Evolutionary conservation across 1,140 invertebrate genomes (phyloP).

Genomic region (Drosophila bipectinata): DNA sequence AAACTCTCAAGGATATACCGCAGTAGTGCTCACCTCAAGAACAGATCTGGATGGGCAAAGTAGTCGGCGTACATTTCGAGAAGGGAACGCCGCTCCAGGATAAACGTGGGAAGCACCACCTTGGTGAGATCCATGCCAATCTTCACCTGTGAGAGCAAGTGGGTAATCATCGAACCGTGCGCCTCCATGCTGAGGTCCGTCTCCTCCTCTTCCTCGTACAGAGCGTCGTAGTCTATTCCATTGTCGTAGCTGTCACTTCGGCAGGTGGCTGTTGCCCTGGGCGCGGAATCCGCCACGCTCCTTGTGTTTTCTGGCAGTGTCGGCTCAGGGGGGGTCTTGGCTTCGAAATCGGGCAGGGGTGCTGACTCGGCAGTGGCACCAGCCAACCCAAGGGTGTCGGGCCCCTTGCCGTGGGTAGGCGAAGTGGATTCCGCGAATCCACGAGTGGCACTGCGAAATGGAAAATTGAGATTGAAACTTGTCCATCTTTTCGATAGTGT

Average conservation of each 20-base stretch:
- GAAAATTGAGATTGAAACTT: constrained; percentile 33
- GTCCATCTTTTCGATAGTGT: constrained; percentile 39
- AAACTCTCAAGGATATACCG: rapidly evolving
- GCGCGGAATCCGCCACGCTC: constrained; percentile 47
- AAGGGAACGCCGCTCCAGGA: constrained; percentile 96
- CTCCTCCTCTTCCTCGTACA: constrained; percentile 95
- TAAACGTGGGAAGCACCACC: constrained; percentile 98
- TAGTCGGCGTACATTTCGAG: constrained; percentile 99
- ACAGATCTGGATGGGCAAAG: constrained; percentile 98
- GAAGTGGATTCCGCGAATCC: constrained; percentile 74
- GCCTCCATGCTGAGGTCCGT: constrained; percentile 95
- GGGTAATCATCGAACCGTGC: constrained; percentile 97
- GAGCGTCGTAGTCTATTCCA: constrained; percentile 89
- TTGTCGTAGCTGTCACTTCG: constrained; percentile 61
- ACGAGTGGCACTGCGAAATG: constrained; percentile 62
- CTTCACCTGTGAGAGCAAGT: constrained; percentile 97
- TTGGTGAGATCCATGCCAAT: constrained; percentile 99
- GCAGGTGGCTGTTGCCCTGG: constrained; percentile 33
- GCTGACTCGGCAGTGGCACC: constrained; percentile 17
- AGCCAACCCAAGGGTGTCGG: constrained; percentile 31
- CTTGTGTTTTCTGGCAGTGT: constrained; percentile 67
- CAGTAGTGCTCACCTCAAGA: constrained; percentile 90
- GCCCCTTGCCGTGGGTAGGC: constrained; percentile 68
- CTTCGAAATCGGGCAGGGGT: constrained; percentile 5
- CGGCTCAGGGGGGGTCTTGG: background rate